Evolutionary conservation across 2,113 vertebrate genomes (phyloP), one percentile per base, ranked within the genome.

Genomic region (Haplochromis burtoni): DNA sequence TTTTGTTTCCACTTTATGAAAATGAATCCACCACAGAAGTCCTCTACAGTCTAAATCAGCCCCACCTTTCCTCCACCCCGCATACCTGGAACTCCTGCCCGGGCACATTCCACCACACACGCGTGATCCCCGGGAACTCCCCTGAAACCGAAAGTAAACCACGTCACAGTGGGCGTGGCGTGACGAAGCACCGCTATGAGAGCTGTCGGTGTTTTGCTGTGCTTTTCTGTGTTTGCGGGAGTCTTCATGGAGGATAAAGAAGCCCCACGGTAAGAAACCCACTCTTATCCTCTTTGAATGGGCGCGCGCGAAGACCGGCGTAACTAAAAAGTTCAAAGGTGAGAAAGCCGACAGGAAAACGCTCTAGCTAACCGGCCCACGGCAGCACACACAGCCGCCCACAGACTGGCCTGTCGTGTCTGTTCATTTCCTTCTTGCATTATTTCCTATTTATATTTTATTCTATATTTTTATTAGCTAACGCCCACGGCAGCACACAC

Each of bases 61-160:
- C 55, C 13, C 26, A 59, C 55, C 55, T 59, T 59, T 59, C 55
- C 1, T 31, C 55, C 55, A 31, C 55, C 55, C 55, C 1, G 55
- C 26, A 31, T 31, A 59, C 55, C 55, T 59, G 26, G 0, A 4
- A 19, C 59, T 35, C 17, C 59, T 11, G 59, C 10, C 59, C 4
- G 0, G 55, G 54, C 12, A 38, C 6, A 66, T 35, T 19, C 6
- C 12, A 33, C 14, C 2, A 31, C 57, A 66, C 17, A 38, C 61
- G 33, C 33, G 33, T 5, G 17, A 35, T 66, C 0, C 61, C 61
- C 61, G 61, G 33, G 61, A 38, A 0, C 10, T n/a, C 19, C 10
- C 0, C 61, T 12, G 31, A 66, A 66, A 66, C 17, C 61, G 61
- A 66, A 38, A 66, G 61, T 38, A 38, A 66, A 66, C 5, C 4